A percentile compares a stretch with the other conserved stretches of the same genome.
Evolutionary conservation across 23 tunicate genomes (phyloP).

Genomic region (Botrylloides violaceus): DNA sequence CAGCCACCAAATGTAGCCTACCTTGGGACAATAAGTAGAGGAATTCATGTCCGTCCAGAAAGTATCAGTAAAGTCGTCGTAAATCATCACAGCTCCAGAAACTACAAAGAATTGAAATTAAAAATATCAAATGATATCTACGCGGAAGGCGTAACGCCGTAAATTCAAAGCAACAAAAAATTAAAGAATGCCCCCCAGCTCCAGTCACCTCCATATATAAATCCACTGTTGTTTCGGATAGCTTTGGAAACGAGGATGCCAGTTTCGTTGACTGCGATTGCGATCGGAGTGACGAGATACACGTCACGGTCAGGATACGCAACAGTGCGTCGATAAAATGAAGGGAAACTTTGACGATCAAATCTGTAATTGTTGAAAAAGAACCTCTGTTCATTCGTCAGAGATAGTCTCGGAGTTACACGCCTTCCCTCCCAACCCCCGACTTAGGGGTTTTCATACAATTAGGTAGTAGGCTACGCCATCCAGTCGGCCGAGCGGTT

Average conservation of each 20-base stretch:
- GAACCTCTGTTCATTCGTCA: too few relatives aligned
- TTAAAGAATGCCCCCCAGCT: not conserved
- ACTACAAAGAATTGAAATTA: not conserved
- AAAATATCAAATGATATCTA: not conserved
- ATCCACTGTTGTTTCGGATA: slow-evolving; percentile 6
- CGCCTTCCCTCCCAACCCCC: too few relatives aligned
- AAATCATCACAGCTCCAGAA: not conserved
- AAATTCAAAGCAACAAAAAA: not conserved
- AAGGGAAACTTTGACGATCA: slow-evolving; percentile 36
- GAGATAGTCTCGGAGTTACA: too few relatives aligned
- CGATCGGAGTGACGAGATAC: slow-evolving; percentile 30
- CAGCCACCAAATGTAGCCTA: not conserved
- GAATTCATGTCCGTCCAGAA: not conserved
- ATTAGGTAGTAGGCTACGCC: too few relatives aligned
- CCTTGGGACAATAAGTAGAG: slow-evolving; percentile 2
- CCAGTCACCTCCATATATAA: slow-evolving; percentile 41
- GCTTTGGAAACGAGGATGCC: slow-evolving; percentile 37
- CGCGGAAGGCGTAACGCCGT: not conserved
- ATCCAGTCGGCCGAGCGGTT: too few relatives aligned
- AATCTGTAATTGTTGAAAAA: slow-evolving; percentile 33
- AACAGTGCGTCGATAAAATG: slow-evolving; percentile 55
- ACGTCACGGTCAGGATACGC: slow-evolving; percentile 18
- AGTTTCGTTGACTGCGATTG: not conserved
- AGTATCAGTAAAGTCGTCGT: not conserved
- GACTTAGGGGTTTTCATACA: too few relatives aligned